Conservation (phyloP, 1,140 invertebrate species). For the Listronotus bonariensis region DNA sequence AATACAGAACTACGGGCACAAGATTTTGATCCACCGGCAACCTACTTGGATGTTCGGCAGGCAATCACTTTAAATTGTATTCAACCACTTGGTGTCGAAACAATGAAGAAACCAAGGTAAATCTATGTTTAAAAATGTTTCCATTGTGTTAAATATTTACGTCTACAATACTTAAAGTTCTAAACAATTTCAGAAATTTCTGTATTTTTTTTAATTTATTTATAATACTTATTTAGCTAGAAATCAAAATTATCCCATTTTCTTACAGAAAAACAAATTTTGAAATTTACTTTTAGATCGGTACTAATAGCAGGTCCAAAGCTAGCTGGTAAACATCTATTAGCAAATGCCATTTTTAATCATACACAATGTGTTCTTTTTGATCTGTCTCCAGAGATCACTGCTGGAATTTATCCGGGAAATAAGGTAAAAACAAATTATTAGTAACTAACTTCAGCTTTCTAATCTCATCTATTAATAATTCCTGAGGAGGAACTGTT, state of each 20-base stretch:
- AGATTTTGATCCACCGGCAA: conserved; percentile 61
- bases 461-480: too few relatives aligned
- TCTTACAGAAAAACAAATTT: too few relatives aligned
- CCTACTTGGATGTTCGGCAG: conserved; percentile 70
- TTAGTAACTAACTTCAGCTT: too few relatives aligned
- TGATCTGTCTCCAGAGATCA: conserved; percentile 77
- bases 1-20: conserved; percentile 45
- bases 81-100: conserved; percentile 72
- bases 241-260: too few relatives aligned
- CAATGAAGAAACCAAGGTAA: conserved; percentile 66
- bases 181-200: too few relatives aligned
- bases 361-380: conserved; percentile 77
- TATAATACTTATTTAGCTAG: too few relatives aligned
- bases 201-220: too few relatives aligned
- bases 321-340: conserved; percentile 76
- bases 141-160: too few relatives aligned
- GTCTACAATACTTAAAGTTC: too few relatives aligned
- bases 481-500: too few relatives aligned
- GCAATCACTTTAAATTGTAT: conserved; percentile 76
- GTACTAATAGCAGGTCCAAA: conserved; percentile 75
- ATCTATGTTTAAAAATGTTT: too few relatives aligned
- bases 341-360: conserved; percentile 78
- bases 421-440: conserved; percentile 73
- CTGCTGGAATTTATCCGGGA: conserved; percentile 75
- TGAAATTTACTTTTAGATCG: conserved; percentile 59